Percentiles rank a stretch among this genome's conserved stretches.
These are phyloP conservation scores for Epinotia ramella DNA, from an alignment of 2,888 invertebrate genomes.

Conservation along the genomic window DNA sequence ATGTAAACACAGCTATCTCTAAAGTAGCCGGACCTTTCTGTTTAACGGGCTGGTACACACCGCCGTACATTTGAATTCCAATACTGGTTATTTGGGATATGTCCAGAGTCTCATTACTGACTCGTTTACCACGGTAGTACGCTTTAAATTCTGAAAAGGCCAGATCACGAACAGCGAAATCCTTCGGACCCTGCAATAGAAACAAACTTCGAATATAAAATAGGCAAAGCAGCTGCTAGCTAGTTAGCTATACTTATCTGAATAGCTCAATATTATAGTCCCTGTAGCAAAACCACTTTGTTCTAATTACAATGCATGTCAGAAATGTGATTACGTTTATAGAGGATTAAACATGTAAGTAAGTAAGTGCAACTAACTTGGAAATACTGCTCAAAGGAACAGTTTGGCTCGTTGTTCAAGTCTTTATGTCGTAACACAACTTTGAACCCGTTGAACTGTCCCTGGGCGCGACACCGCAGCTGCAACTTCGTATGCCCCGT, in stretches of 20 bases:
- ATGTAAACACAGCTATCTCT: slow-evolving; percentile 74
- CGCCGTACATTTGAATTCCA: slow-evolving; percentile 88
- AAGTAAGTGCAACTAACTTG: slow-evolving; percentile 69
- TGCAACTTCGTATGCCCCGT: slow-evolving; percentile 77
- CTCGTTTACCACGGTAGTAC: slow-evolving; percentile 85
- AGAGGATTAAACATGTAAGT: too few relatives aligned
- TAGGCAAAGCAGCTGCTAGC: neutral
- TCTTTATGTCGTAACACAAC: slow-evolving; percentile 85
- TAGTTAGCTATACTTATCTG: too few relatives aligned
- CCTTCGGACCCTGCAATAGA: slow-evolving; percentile 79
- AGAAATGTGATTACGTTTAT: too few relatives aligned
- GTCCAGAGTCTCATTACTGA: slow-evolving; percentile 85
- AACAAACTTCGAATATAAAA: neutral
- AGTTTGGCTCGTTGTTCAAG: slow-evolving; percentile 83
- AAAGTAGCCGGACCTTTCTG: slow-evolving; percentile 87
- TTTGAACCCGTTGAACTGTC: slow-evolving; percentile 85
- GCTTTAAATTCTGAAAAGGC: slow-evolving; percentile 86
- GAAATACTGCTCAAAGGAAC: slow-evolving; percentile 86
- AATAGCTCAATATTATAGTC: too few relatives aligned
- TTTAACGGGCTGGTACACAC: slow-evolving; percentile 87
- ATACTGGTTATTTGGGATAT: slow-evolving; percentile 84
- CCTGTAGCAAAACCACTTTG: too few relatives aligned
- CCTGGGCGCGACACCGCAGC: slow-evolving; percentile 85
- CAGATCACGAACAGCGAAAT: slow-evolving; percentile 81
- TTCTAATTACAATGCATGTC: too few relatives aligned